Evolutionary conservation across 2,113 vertebrate species (phyloP), one percentile per base, ranked within the genome.

Genomic region (Morone chrysops): DNA sequence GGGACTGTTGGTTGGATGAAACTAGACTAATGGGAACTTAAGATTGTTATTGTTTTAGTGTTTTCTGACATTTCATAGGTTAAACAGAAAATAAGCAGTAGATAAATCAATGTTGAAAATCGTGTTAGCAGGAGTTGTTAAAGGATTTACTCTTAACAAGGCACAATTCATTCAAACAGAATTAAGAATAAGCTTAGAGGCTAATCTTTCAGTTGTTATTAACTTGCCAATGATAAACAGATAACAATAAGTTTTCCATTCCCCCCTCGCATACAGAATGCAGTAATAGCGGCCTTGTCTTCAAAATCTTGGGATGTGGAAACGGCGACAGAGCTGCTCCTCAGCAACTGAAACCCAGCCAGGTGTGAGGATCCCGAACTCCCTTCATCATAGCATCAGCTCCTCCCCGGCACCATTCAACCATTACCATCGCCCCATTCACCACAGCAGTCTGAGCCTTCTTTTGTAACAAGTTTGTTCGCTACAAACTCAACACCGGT

Each of bases 251-350:
- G 31, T 70, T 70, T 41, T 48, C 16, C 8, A 16, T 50, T 54
- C 22, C 16, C 57, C 11, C n/a, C 43, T 94, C 70, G 17, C 48
- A 66, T 81, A 69, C 96, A 99, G 98, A 99, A 99, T 90, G 97
- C 97, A 95, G 98, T 98, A 97, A 98, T 99, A 97, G 97, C 97
- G 89, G 98, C 98, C 93, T 97, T 99, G 96, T 99, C 98, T 94
- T 99, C 98, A 92, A 99, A 99, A 96, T 98, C 97, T 88, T 99
- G 98, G 98, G 98, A 98, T 51, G 98, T 98, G 96, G 98, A 99
- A 94, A 97, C 97, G 84, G 98, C 98, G 82, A 99, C 98, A 96
- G 98, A 99, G 95, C 94, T 98, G 93, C 97, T 99, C 88, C 97
- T 99, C 93, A 99, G 97, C 96, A 99, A 99, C 96, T 99, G 95